Evolutionary conservation across 1,140 invertebrate genomes (phyloP).

Genomic region (Tribolium castaneum): DNA sequence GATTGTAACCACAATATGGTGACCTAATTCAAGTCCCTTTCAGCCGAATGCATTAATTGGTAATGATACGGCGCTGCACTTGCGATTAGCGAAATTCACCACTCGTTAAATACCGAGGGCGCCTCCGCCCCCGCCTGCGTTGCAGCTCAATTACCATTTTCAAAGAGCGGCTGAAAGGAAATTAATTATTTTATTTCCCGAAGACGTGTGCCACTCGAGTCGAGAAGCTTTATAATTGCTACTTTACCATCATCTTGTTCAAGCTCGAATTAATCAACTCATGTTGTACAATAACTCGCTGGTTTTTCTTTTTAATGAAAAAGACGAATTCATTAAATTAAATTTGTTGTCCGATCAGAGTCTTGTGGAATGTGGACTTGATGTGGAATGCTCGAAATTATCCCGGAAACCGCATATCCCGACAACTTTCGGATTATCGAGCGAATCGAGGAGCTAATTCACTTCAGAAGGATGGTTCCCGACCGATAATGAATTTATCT

Average conservation of each 20-base stretch:
- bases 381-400: background rate
- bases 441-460: background rate
- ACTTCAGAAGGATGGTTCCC: background rate
- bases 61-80: background rate
- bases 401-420: background rate
- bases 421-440: background rate
- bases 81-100: background rate
- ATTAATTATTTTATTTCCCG: conserved; percentile 30
- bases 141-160: conserved; percentile 10
- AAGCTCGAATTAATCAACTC: conserved; percentile 1
- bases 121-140: background rate
- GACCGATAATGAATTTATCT: background rate
- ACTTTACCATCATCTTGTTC: background rate
- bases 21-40: no score
- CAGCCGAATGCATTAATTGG: no score
- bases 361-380: background rate
- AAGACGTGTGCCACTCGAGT: background rate
- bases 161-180: conserved; percentile 6
- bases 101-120: background rate
- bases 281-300: background rate
- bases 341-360: background rate
- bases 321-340: background rate
- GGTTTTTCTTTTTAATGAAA: background rate
- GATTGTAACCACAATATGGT: no score
- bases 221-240: background rate